Evolutionary conservation across 2,113 vertebrate species (phyloP).

Genomic region (Myanophis thanlyinensis): DNA sequence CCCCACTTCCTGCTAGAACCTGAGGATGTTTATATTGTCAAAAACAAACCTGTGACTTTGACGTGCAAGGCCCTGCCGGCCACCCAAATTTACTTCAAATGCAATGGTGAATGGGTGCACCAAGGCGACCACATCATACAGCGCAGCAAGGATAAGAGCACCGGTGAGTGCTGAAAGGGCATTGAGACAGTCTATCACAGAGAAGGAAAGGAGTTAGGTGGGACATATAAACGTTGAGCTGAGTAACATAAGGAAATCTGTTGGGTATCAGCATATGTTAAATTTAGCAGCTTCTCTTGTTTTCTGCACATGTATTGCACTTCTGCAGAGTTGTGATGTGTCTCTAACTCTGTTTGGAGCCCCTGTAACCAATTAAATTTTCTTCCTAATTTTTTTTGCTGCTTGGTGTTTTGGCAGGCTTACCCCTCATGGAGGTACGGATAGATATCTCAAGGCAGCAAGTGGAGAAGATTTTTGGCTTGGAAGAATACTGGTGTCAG

Average conservation of each 20-base stretch:
- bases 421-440: slow-evolving; percentile 91
- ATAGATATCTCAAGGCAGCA: slow-evolving; percentile 97
- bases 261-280: not conserved
- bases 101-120: slow-evolving; percentile 98
- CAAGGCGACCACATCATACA: slow-evolving; percentile 91
- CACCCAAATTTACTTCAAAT: slow-evolving; percentile 99
- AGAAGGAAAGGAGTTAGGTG: not conserved
- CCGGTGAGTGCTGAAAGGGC: slow-evolving; percentile 72
- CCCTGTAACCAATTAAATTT: not conserved
- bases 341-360: not conserved
- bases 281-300: not conserved
- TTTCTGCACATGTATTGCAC: not conserved
- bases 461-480: slow-evolving; percentile 96
- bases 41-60: slow-evolving; percentile 96
- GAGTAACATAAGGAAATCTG: not conserved
- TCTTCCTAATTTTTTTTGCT: not conserved
- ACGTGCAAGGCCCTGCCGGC: slow-evolving; percentile 91
- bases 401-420: slow-evolving; percentile 69
- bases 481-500: slow-evolving; percentile 99
- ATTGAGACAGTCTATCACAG: not conserved
- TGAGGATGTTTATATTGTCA: slow-evolving; percentile 92
- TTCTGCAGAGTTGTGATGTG: not conserved
- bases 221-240: not conserved
- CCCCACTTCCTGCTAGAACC: slow-evolving; percentile 96
- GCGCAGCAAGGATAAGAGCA: slow-evolving; percentile 81